A percentile compares a stretch with the other conserved stretches of the same genome.
phyloP scores from a whole-genome alignment of 1,140 invertebrate species.

The Tetramorium parvispinum region DNA sequence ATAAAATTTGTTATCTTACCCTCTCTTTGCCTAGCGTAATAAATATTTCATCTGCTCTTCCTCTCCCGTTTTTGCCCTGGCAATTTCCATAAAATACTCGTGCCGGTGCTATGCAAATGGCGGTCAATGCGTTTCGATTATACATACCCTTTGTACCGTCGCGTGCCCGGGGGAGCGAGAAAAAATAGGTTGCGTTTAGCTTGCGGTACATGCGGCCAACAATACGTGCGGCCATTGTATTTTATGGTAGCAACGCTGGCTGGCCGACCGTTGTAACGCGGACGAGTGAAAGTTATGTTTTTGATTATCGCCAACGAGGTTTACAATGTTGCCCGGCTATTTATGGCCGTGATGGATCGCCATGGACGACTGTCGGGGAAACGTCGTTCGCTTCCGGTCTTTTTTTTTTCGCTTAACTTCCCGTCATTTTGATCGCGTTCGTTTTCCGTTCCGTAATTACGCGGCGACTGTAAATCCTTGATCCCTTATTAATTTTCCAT shows the following conservation, averaged over 20 bases:
- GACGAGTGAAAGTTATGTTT: conserved; percentile 61
- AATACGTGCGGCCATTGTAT: conserved; percentile 53
- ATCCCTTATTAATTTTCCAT: conserved; percentile 30
- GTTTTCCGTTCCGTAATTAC: not conserved
- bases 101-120: conserved; percentile 52
- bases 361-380: conserved; percentile 10
- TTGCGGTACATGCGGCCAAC: conserved; percentile 53
- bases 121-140: conserved; percentile 59
- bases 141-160: conserved; percentile 52
- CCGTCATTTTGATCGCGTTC: not conserved
- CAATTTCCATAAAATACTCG: conserved; percentile 59
- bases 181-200: conserved; percentile 59
- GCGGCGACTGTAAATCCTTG: conserved; percentile 18
- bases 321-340: conserved; percentile 57
- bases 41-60: conserved; percentile 10
- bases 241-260: conserved; percentile 32
- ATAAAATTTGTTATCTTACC: conserved; percentile 22
- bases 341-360: conserved; percentile 46
- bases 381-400: conserved; percentile 37
- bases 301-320: conserved; percentile 50
- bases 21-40: not conserved
- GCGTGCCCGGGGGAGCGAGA: conserved; percentile 34
- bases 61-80: conserved; percentile 9
- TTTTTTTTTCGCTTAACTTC: not conserved
- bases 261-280: conserved; percentile 3